Evolutionary conservation across 2,888 invertebrate species (phyloP).

Genomic region (Theretra japonica): DNA sequence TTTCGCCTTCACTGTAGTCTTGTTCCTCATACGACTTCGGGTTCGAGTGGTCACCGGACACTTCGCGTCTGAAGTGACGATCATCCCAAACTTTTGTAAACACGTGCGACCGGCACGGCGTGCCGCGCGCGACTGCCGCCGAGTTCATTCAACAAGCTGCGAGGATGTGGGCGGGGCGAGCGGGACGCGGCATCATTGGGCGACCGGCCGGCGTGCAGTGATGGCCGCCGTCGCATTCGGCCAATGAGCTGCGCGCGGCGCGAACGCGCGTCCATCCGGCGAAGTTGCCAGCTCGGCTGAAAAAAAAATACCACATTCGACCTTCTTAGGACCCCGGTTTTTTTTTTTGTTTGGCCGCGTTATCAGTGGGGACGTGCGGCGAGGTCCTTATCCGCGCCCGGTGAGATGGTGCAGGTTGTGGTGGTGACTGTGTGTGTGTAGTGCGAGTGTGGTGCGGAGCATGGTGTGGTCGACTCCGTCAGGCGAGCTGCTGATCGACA

Average conservation of each 20-base stretch:
- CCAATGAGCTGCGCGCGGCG: constrained; percentile 81
- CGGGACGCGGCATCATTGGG: constrained; percentile 80
- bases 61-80: constrained; percentile 43
- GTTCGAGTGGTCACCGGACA: constrained; percentile 47
- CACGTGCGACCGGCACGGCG: constrained; percentile 55
- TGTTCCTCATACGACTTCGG: constrained; percentile 23
- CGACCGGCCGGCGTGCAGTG: constrained; percentile 66
- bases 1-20: not conserved
- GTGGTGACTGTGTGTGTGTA: constrained; percentile 57
- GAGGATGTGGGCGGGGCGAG: constrained; percentile 83
- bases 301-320: constrained; percentile 84
- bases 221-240: constrained; percentile 82
- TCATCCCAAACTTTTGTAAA: constrained; percentile 46
- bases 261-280: constrained; percentile 82
- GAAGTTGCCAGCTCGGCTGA: constrained; percentile 82
- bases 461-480: constrained; percentile 83
- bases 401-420: constrained; percentile 74
- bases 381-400: constrained; percentile 73
- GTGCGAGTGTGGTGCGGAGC: constrained; percentile 44
- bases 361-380: constrained; percentile 80
- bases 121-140: constrained; percentile 73
- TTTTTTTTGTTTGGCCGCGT: constrained; percentile 82
- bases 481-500: constrained; percentile 80
- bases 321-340: constrained; percentile 83
- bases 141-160: constrained; percentile 77